Base-by-base conservation (phyloP, 2,113 vertebrate genomes). In the Rynchops niger region DNA sequence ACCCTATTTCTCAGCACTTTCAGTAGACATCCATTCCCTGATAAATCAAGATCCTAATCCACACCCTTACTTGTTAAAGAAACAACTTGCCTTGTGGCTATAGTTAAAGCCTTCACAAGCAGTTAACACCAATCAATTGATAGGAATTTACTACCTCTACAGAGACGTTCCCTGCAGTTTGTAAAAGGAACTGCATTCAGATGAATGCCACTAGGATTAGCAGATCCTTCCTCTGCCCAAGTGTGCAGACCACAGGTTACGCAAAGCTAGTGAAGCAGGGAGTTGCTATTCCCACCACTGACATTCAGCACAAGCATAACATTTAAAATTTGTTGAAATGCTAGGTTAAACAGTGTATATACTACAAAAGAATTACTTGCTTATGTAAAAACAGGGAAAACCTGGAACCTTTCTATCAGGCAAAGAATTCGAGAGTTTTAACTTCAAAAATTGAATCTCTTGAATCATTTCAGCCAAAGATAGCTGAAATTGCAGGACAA, bases 391-490 rank as follows among this genome's bases (percentile, higher is more conserved):
- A 76, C 38, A 43, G 8, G 45, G 34, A 77, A 94, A 73, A 49
- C 8, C 17, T 19, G 17, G 85, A 90, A 66, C 40, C 16, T 80
- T 47, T 73, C 2, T 3, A 69, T 47, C 17, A 90, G 29, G 21
- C 32, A 85, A 76, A 86, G 56, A 70, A 70, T 1, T 70, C 4
- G 7, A 80, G 49, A 88, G 17, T 36, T 93, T 55, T 70, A 90
- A 87, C 62, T 92, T 79, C 38, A 82, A 78, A 87, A 79, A 95
- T 16, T 17, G 38, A 89, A 63, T 36, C 34, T 83, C 47, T 77
- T 84, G 69, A 92, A 79, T 85, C 32, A 88, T 93, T 91, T 55
- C 77, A 94, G 62, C 77, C 52, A 87, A 93, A 96, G 32, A 89
- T 15, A 17, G 61, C 62, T 77, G 43, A 93, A 95, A 94, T 11